Percentiles rank a stretch among this genome's conserved stretches.
Evolutionary conservation across 2,113 vertebrate genomes (phyloP).

Genomic region (Callocephalon fimbriatum): DNA sequence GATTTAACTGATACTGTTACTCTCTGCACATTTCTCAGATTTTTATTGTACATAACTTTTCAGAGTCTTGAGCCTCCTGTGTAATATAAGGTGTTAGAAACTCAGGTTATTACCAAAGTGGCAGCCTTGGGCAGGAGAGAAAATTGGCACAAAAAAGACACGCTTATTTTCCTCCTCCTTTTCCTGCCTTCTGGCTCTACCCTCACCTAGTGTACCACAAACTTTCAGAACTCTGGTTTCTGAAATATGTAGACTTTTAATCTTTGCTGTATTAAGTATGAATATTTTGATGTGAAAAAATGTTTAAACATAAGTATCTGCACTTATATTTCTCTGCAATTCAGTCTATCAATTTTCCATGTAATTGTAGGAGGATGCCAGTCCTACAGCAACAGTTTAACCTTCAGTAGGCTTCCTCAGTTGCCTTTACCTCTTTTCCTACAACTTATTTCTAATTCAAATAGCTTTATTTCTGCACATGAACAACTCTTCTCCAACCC

Average conservation of each 20-base stretch:
- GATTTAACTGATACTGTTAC: neutral
- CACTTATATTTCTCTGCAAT: neutral
- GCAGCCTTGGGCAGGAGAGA: constrained; percentile 57
- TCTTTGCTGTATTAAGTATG: neutral
- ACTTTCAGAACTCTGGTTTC: neutral
- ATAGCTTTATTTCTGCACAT: neutral
- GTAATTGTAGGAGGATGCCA: neutral
- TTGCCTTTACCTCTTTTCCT: neutral
- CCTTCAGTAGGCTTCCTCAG: neutral
- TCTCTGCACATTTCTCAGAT: constrained; percentile 2
- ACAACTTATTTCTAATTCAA: neutral
- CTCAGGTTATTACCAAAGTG: constrained; percentile 60
- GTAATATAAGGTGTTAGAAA: constrained; percentile 59
- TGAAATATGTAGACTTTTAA: neutral
- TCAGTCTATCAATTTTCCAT: neutral
- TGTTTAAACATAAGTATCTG: neutral
- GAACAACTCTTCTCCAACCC: neutral
- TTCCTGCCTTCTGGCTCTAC: constrained; percentile 21
- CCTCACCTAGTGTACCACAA: neutral
- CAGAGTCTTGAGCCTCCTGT: constrained; percentile 43
- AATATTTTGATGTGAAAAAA: neutral
- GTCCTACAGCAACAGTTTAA: neutral
- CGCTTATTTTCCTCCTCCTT: neutral
- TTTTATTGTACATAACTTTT: constrained; percentile 62
- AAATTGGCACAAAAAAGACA: constrained; percentile 53